A percentile compares a stretch with the other conserved stretches of the same genome.
These are phyloP conservation scores for Archilochus colubris DNA, from an alignment of 2,113 vertebrate species.

Conservation along the genomic window DNA sequence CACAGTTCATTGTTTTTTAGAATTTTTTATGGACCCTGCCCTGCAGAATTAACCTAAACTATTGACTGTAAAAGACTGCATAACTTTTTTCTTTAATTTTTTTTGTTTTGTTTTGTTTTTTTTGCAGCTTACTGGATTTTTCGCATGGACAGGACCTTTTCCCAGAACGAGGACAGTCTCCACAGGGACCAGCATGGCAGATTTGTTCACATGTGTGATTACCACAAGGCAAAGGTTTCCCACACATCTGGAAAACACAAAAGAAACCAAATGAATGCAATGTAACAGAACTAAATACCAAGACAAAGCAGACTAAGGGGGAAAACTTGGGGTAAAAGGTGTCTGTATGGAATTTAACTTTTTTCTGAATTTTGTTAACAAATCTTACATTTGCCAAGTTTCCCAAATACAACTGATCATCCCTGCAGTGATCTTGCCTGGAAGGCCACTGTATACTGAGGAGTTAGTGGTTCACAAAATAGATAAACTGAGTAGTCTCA, in stretches of 20 bases:
- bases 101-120: neutral
- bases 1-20: neutral
- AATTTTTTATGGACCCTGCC: neutral
- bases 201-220: slow-evolving; percentile 90
- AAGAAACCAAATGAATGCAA: neutral
- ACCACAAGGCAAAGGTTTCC: slow-evolving; percentile 85
- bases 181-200: slow-evolving; percentile 88
- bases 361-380: neutral
- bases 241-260: slow-evolving; percentile 82
- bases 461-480: neutral
- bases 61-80: neutral
- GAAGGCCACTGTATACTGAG: neutral
- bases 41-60: neutral
- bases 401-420: neutral
- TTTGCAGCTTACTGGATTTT: slow-evolving; percentile 84
- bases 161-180: slow-evolving; percentile 90
- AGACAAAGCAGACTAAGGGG: neutral
- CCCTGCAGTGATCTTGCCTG: neutral
- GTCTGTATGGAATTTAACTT: neutral
- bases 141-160: slow-evolving; percentile 92
- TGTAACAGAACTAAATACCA: neutral
- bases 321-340: neutral
- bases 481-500: neutral
- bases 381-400: neutral
- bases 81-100: neutral